A percentile compares a stretch with the other conserved stretches of the same genome.
These are phyloP conservation scores for Sinocyclocheilus rhinocerous DNA, from an alignment of 2,113 vertebrate genomes.

Conservation along the genomic window DNA sequence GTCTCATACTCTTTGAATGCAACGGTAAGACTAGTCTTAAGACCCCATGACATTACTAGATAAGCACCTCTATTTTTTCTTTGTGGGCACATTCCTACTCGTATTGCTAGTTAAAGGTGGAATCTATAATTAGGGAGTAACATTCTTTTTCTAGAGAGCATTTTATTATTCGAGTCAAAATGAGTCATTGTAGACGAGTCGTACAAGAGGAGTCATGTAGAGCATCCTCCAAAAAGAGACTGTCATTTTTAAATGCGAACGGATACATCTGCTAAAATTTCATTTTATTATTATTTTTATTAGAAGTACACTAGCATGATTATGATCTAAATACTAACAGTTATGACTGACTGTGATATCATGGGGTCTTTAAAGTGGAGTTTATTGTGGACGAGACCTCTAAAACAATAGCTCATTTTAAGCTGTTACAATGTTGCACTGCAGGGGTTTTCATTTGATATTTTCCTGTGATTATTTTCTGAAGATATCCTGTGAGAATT, in stretches of 20 bases:
- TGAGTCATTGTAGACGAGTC: too few relatives aligned
- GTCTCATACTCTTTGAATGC: conserved; percentile 72
- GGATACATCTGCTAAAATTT: background rate
- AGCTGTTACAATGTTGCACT: background rate
- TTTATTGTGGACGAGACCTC: background rate
- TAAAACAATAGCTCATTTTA: background rate
- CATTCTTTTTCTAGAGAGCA: background rate
- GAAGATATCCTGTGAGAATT: background rate
- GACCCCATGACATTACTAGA: background rate
- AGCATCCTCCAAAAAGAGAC: background rate
- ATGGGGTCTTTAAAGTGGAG: background rate
- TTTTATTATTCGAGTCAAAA: background rate
- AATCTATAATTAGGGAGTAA: background rate
- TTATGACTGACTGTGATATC: background rate
- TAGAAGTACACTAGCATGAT: background rate
- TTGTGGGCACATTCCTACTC: background rate
- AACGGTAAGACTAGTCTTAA: conserved; percentile 64
- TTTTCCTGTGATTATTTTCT: conserved; percentile 13
- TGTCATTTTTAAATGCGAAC: background rate
- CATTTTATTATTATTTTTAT: background rate
- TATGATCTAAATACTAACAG: background rate
- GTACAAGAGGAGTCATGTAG: background rate
- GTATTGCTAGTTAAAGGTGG: background rate
- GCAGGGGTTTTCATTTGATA: background rate
- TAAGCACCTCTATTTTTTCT: background rate